Conservation (phyloP, 1,140 invertebrate genomes). For the Portunus trituberculatus region DNA sequence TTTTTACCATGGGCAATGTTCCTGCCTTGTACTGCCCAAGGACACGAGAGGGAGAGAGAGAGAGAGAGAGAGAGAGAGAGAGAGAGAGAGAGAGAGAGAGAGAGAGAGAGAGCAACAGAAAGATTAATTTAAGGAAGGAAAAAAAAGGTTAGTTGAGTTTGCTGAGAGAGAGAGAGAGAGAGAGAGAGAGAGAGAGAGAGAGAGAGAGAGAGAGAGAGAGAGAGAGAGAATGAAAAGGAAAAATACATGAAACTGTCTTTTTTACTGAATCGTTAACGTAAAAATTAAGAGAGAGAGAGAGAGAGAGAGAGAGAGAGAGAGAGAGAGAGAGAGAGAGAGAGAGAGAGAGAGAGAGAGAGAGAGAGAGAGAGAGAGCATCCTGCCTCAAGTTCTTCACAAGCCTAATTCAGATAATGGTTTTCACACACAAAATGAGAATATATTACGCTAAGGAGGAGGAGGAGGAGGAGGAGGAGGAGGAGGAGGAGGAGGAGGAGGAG, state of each 20-base stretch:
- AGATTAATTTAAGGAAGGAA: too few species aligned
- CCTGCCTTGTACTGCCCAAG: background rate
- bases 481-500: background rate
- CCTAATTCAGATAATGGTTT: background rate
- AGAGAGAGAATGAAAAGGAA: background rate
- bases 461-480: background rate
- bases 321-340: constrained; percentile 28
- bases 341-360: background rate
- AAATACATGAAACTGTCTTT: background rate
- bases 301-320: constrained; percentile 31
- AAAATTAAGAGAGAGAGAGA: constrained; percentile 25
- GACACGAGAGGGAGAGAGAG: background rate
- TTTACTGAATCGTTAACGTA: background rate
- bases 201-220: background rate
- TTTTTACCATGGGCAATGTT: background rate
- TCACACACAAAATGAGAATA: constrained; percentile 23
- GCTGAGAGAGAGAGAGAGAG: too few species aligned
- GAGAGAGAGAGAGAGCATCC: constrained; percentile 35
- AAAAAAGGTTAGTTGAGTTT: too few species aligned
- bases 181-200: too few species aligned
- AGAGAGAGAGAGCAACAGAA: background rate
- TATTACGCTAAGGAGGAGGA: background rate
- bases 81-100: constrained; percentile 26
- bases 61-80: constrained; percentile 46
- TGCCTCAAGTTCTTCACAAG: background rate